A percentile compares a stretch with the other conserved stretches of the same genome.
phyloP scores from a whole-genome alignment of 2,113 vertebrate species.

The Silurus glanis region DNA sequence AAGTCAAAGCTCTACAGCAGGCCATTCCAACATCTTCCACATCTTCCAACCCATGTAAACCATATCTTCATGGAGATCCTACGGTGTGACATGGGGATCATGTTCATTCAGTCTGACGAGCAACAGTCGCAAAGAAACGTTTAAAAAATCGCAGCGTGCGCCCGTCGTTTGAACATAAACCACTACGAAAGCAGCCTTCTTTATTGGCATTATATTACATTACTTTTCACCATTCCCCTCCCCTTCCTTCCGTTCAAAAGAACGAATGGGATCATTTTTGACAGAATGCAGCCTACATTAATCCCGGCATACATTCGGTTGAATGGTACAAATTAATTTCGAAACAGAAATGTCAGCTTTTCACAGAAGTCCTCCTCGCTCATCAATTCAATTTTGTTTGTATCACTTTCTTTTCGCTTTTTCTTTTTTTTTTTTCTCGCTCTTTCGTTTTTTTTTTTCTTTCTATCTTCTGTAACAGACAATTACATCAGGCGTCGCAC shows the following conservation, averaged over 20 bases:
- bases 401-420: not conserved
- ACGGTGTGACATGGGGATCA: too few species aligned
- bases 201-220: not conserved
- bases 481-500: slow-evolving; percentile 43
- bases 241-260: not conserved
- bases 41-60: too few species aligned
- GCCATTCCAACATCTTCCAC: too few species aligned
- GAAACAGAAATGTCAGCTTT: slow-evolving; percentile 23
- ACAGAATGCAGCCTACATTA: not conserved
- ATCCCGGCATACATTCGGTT: not conserved
- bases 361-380: slow-evolving; percentile 34
- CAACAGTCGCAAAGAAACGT: too few species aligned
- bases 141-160: too few species aligned
- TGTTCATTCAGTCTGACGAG: too few species aligned
- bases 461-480: slow-evolving; percentile 15
- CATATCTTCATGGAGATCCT: too few species aligned
- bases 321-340: slow-evolving; percentile 25
- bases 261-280: not conserved
- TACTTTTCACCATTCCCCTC: not conserved
- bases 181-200: not conserved
- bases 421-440: too few species aligned
- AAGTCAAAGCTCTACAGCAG: too few species aligned
- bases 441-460: not conserved
- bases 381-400: slow-evolving; percentile 44
- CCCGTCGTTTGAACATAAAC: not conserved